Base-by-base conservation (phyloP, 1,140 invertebrate species). In the Xylocopa sonorina region DNA sequence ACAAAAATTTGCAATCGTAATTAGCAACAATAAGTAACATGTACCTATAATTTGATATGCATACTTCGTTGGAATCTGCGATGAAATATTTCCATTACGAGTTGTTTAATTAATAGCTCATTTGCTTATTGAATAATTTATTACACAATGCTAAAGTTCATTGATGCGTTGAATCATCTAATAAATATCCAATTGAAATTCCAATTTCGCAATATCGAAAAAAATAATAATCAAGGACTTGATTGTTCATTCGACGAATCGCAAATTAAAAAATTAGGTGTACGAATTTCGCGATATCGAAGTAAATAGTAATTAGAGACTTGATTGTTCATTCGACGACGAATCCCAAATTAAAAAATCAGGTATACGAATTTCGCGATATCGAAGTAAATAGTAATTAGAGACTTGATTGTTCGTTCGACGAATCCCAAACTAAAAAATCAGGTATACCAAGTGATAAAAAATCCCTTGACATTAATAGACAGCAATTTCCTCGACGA, bases 401-500 rank as follows among this genome's bases (percentile, higher is more conserved):
- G n/a, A n/a, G n/a, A n/a, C n/a, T n/a, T n/a, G n/a, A n/a, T n/a
- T n/a, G n/a, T n/a, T n/a, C n/a, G n/a, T n/a, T n/a, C n/a, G n/a
- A n/a, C n/a, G n/a, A n/a, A n/a, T n/a, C n/a, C n/a, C n/a, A n/a
- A n/a, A n/a, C n/a, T n/a, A n/a, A n/a, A n/a, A n/a, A n/a, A n/a
- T n/a, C n/a, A n/a, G n/a, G n/a, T n/a, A n/a, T n/a, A n/a, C n/a
- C n/a, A n/a, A n/a, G n/a, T n/a, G n/a, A n/a, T n/a, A n/a, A n/a
- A 3, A 6, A 12, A n/a, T 46, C 5, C 29, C 29, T 48, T 41
- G 74, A 50, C 64, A 60, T 68, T 69, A 50, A 77, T 68, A 41
- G 43, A 50, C 55, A 9, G 2, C 14, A 14, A 32, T 78, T 60
- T 78, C 55, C 53, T 71, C 55, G 12, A 3, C 18, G 29, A n/a